Evolutionary conservation across 2,888 invertebrate species (phyloP).

Genomic region (Siphonodentalium dalli): DNA sequence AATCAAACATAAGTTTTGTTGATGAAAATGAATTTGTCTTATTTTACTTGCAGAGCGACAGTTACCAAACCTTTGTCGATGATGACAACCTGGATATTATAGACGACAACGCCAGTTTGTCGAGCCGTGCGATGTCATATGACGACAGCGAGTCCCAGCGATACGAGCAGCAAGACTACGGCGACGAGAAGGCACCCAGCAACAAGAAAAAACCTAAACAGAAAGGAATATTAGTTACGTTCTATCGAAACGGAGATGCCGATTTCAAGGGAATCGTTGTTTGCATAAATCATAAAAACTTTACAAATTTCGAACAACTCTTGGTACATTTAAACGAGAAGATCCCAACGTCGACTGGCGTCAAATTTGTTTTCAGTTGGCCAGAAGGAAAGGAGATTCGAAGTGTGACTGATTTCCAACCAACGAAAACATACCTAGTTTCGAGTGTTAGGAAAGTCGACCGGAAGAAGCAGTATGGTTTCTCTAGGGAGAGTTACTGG

Average conservation of each 20-base stretch:
- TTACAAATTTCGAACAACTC: conserved; percentile 83
- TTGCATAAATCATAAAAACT: conserved; percentile 85
- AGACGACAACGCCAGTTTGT: too few relatives aligned
- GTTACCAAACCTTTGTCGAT: too few relatives aligned
- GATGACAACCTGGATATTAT: too few relatives aligned
- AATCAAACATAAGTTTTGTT: too few relatives aligned
- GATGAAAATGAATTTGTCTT: too few relatives aligned
- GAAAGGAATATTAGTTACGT: conserved; percentile 74
- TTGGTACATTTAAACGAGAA: conserved; percentile 86
- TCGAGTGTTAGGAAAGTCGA: conserved; percentile 77
- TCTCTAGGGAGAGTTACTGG: conserved; percentile 48
- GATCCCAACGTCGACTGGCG: conserved; percentile 86
- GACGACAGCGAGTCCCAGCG: too few relatives aligned
- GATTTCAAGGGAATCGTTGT: conserved; percentile 89
- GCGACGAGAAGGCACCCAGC: background rate
- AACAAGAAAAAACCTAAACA: too few relatives aligned
- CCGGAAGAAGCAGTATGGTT: conserved; percentile 43
- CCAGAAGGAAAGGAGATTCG: conserved; percentile 85
- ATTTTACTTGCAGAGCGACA: too few relatives aligned
- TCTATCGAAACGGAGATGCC: conserved; percentile 93
- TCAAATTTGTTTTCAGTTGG: conserved; percentile 88
- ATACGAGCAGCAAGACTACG: conserved; percentile 15
- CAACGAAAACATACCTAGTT: conserved; percentile 88
- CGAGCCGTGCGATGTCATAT: too few relatives aligned
- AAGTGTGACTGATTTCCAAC: conserved; percentile 65